Percentiles rank a stretch among this genome's conserved stretches.
Conservation (phyloP, 1,140 invertebrate genomes). For the Drosophila arizonae region DNA sequence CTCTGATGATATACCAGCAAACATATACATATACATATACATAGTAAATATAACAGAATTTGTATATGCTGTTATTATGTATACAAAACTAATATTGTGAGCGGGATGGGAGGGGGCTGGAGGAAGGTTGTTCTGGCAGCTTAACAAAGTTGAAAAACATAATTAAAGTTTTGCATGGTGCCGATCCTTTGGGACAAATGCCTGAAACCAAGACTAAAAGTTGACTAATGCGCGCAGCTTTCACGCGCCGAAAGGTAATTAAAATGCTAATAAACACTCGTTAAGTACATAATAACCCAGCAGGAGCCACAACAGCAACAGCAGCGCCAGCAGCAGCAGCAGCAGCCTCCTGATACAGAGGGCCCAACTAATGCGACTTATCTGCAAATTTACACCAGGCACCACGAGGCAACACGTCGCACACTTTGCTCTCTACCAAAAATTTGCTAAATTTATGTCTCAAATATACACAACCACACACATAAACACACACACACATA, state of each 20-base stretch:
- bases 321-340: slow-evolving; percentile 1
- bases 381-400: slow-evolving; percentile 77
- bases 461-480: slow-evolving; percentile 53
- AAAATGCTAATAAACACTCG: slow-evolving; percentile 81
- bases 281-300: slow-evolving; percentile 78
- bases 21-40: neutral
- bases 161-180: slow-evolving; percentile 71
- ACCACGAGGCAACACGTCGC: slow-evolving; percentile 50
- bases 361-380: slow-evolving; percentile 74
- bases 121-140: slow-evolving; percentile 16
- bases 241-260: slow-evolving; percentile 79
- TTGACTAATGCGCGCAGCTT: slow-evolving; percentile 73
- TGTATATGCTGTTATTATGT: slow-evolving; percentile 6
- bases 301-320: slow-evolving; percentile 26
- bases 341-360: slow-evolving; percentile 40
- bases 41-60: neutral
- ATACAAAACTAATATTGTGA: slow-evolving; percentile 43
- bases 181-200: slow-evolving; percentile 5
- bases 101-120: neutral
- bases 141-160: slow-evolving; percentile 76
- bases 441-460: slow-evolving; percentile 76
- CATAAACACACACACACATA: slow-evolving; percentile 1
- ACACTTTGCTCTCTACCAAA: slow-evolving; percentile 44
- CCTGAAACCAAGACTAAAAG: slow-evolving; percentile 51
- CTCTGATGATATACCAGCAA: neutral